phyloP scores from a whole-genome alignment of 2,113 vertebrate species.

The Hystrix cristata region DNA sequence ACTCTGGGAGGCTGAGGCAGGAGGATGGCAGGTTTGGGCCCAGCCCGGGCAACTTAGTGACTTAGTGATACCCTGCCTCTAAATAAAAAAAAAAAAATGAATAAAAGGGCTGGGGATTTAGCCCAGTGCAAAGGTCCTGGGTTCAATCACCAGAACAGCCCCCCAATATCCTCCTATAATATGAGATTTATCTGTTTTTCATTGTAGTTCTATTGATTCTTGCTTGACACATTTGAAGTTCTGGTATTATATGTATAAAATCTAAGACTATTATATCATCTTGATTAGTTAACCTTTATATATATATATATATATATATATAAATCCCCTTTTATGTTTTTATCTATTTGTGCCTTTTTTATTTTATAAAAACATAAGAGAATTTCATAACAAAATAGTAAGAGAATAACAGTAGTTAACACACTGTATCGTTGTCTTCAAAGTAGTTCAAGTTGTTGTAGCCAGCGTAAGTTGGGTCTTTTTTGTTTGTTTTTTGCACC shows the following conservation, averaged over 20 bases:
- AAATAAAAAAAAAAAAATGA: background rate
- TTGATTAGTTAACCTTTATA: background rate
- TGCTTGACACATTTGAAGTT: background rate
- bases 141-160: too few species aligned
- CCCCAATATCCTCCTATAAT: rapidly evolving
- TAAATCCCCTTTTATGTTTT: background rate
- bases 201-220: too few species aligned
- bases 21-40: background rate
- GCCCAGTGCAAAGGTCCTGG: background rate
- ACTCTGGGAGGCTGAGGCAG: background rate
- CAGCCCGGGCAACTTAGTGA: background rate
- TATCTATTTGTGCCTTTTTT: background rate
- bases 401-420: background rate
- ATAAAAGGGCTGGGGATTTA: background rate
- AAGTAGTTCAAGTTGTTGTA: background rate
- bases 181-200: background rate
- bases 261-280: background rate
- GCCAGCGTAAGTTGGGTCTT: background rate
- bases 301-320: background rate
- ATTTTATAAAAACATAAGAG: background rate
- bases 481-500: background rate
- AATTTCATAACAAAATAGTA: background rate
- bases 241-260: background rate
- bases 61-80: background rate
- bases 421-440: background rate